phyloP scores from a whole-genome alignment of 1,140 invertebrate genomes.

The Daktulosphaira vitifoliae region DNA sequence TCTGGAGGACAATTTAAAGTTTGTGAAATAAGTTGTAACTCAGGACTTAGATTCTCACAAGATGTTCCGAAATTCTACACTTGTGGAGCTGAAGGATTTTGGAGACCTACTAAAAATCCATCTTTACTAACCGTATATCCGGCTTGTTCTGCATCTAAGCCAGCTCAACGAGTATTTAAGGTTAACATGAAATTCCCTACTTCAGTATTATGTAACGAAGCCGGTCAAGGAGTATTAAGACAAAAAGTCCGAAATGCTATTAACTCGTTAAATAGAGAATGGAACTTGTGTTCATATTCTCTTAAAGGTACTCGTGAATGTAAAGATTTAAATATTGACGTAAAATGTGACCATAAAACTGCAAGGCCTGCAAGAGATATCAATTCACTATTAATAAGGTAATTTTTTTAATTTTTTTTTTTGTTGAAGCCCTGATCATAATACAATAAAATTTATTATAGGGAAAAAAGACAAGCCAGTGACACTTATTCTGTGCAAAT shows the following conservation, averaged over 20 bases:
- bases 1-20: conserved; percentile 90
- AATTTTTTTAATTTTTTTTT: conserved; percentile 47
- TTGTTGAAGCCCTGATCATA: too few relatives aligned
- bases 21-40: conserved; percentile 79
- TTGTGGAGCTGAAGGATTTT: conserved; percentile 92
- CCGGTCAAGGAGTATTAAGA: conserved; percentile 79
- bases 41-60: conserved; percentile 79
- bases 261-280: conserved; percentile 79
- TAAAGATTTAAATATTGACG: conserved; percentile 77
- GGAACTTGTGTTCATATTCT: conserved; percentile 87
- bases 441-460: conserved; percentile 40
- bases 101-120: conserved; percentile 77
- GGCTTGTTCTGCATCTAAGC: conserved; percentile 73
- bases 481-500: conserved; percentile 84
- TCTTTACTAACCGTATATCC: conserved; percentile 74
- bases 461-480: conserved; percentile 49
- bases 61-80: conserved; percentile 89
- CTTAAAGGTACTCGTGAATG: conserved; percentile 70
- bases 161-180: conserved; percentile 85
- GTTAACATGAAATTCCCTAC: conserved; percentile 89
- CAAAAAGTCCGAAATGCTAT: conserved; percentile 80
- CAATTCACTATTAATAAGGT: conserved; percentile 70
- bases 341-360: conserved; percentile 73
- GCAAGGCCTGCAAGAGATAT: conserved; percentile 56
- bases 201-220: conserved; percentile 85